These are phyloP conservation scores for Heliconius melpomene DNA, from an alignment of 1,140 invertebrate species.

Conservation along the genomic window DNA sequence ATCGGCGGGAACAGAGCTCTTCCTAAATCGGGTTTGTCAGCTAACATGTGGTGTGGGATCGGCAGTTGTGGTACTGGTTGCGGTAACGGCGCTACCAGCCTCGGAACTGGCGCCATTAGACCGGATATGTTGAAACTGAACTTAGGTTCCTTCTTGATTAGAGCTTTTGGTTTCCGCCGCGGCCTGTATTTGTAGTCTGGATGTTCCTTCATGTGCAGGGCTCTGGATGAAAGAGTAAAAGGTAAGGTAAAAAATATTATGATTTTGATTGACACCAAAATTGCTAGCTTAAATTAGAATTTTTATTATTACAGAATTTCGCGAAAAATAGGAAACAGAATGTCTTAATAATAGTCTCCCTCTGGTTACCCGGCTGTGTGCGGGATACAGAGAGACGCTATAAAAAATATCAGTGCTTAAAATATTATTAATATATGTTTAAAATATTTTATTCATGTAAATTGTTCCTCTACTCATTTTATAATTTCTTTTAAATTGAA, in stretches of 20 bases:
- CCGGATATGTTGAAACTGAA: conserved; percentile 86
- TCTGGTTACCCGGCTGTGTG: too few relatives aligned
- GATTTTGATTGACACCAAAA: too few relatives aligned
- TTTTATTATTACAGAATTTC: too few relatives aligned
- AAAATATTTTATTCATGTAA: too few relatives aligned
- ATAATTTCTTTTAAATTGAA: too few relatives aligned
- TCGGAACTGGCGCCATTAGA: conserved; percentile 82
- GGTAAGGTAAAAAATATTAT: background rate
- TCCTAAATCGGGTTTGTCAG: conserved; percentile 85
- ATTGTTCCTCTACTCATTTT: too few relatives aligned
- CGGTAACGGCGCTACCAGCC: conserved; percentile 84
- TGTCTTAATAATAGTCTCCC: too few relatives aligned
- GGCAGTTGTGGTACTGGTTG: conserved; percentile 81
- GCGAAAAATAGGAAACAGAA: too few relatives aligned
- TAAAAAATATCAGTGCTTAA: too few relatives aligned
- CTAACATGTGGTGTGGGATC: conserved; percentile 80
- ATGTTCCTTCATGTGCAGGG: conserved; percentile 98
- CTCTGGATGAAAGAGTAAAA: conserved; percentile 82
- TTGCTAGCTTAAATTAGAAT: too few relatives aligned
- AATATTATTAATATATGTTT: too few relatives aligned
- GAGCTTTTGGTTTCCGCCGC: conserved; percentile 92
- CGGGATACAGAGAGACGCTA: too few relatives aligned
- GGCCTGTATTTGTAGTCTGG: conserved; percentile 98
- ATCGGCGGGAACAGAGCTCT: conserved; percentile 86
- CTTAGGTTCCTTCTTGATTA: conserved; percentile 88